Base-by-base conservation (phyloP, 2,797 vertebrate genomes). In the Tachyglossus aculeatus region DNA sequence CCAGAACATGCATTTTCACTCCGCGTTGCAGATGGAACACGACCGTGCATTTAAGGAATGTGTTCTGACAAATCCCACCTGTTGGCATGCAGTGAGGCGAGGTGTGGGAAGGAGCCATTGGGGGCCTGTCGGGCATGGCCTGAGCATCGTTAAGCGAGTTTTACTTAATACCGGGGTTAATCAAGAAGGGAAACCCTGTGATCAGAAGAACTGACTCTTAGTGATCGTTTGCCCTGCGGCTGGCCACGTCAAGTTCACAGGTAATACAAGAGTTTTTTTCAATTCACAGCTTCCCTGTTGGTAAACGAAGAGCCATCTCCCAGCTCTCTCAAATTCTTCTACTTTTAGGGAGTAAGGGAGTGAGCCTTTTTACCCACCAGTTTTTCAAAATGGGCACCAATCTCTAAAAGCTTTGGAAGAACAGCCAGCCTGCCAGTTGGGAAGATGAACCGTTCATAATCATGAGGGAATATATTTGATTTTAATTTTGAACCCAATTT, bases 401-500 rank as follows among this genome's bases (percentile, higher is more conserved):
- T 74, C 22, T 54, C 71, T 58, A 34, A 67, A 71, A 71, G 62
- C 39, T 69, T 79, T 63, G 68, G 55, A 82, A 68, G 61, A 80
- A 74, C 31, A 67, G 10, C 31, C 45, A 83, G 37, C 59, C 21
- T 68, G 22, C 32, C 74, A 67, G 40, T 74, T 71, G 53, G 75
- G 70, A 61, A 69, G 57, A 77, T n/a, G n/a, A 67, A 47, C 68
- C 51, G 67, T 71, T 73, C n/a, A 48, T 75, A n/a, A 78, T 22
- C 41, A 50, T 32, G 39, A 74, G 51, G 44, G 54, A 77, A 81
- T 74, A 69, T 74, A 69, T 44, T 74, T 63, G 34, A 77, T 60
- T 72, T 83, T 83, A 81, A 74, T 74, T 81, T 79, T 81, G 75
- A 81, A 69, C 67, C 74, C 72, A 75, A 81, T 81, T 81, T 72